Evolutionary conservation across 1,140 invertebrate species (phyloP), one percentile per base, ranked within the genome.

Genomic region (Drosophila obscura): DNA sequence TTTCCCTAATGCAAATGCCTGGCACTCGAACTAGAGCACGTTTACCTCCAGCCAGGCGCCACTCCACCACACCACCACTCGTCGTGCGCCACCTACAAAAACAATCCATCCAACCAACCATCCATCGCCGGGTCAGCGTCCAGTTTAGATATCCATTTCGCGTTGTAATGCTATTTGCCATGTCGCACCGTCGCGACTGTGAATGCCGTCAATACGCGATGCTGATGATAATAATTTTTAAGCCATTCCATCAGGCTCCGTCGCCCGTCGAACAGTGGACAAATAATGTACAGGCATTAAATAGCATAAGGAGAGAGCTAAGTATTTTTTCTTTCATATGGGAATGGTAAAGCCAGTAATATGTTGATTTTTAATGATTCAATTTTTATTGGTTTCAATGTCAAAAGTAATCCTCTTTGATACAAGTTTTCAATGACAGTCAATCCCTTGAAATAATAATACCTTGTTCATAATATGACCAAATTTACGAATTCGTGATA

Each of bases 11-110:
- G 71, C 74, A 87, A 85, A 85, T 85, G 74, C 81, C 66, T 45
- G 43, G 65, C 28, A 87, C 71, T 69, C 62, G 63, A 87, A 79
- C 74, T 88, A 63, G 46, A 68, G 83, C 82, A 87, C 83, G 82
- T 88, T 65, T 87, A 67, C 53, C 31, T 48, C 50, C 49, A 31
- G 52, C 46, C 63, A 53, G 51, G 28, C 56, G 31, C 43, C 48
- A 52, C 13, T 46, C 53, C 44, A 44, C 11, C 44, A 16, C 19
- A 2, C 7, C 61, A 31, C 15, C 13, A 22, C 22, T 39, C 31
- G 26, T 31, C 31, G 26, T 31, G 7, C 31, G 8, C 35, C 19
- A 41, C 16, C 64, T 66, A 50, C 50, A 60, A 31, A 44, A 51
- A 39, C 35, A 28, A 66, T 63, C 62, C 63, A 66, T 61, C 39